Evolutionary conservation across 2,888 invertebrate species (phyloP).

Genomic region (Aethes cnicana): DNA sequence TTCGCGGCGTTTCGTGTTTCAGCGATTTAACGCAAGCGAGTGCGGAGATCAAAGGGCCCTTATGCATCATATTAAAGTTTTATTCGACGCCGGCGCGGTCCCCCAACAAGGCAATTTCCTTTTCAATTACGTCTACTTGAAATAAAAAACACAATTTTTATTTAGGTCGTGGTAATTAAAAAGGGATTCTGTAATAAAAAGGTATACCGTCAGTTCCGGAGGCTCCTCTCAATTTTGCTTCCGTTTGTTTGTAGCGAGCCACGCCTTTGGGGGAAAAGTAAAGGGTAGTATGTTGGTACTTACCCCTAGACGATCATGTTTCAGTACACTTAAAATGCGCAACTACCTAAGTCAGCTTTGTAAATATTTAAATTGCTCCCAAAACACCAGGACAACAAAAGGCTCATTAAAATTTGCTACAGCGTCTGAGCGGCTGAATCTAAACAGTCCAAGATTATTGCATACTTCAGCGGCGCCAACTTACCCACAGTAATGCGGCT

Average conservation of each 20-base stretch:
- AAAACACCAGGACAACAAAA: constrained; percentile 21
- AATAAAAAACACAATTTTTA: constrained; percentile 81
- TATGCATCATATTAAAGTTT: constrained; percentile 82
- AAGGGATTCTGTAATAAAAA: constrained; percentile 82
- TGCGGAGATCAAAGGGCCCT: constrained; percentile 77
- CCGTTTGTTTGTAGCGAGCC: constrained; percentile 76
- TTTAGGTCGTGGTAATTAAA: constrained; percentile 80
- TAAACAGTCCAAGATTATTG: too few relatives aligned
- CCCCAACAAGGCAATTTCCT: constrained; percentile 75
- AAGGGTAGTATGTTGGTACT: constrained; percentile 56
- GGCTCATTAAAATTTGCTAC: constrained; percentile 20
- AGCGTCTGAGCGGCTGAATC: not conserved
- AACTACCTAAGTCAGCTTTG: constrained; percentile 19
- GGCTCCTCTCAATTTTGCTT: constrained; percentile 80
- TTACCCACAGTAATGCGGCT: not conserved
- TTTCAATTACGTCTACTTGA: constrained; percentile 81
- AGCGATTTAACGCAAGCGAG: constrained; percentile 71
- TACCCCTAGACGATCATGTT: constrained; percentile 18
- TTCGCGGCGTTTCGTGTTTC: constrained; percentile 57
- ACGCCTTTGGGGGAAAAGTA: constrained; percentile 70
- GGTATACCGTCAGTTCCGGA: constrained; percentile 79
- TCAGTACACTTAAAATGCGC: constrained; percentile 25
- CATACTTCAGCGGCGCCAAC: not conserved
- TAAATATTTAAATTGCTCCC: constrained; percentile 21
- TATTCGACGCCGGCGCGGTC: constrained; percentile 68